Evolutionary conservation across 1,140 invertebrate species (phyloP).

Genomic region (Brachionus angularis): DNA sequence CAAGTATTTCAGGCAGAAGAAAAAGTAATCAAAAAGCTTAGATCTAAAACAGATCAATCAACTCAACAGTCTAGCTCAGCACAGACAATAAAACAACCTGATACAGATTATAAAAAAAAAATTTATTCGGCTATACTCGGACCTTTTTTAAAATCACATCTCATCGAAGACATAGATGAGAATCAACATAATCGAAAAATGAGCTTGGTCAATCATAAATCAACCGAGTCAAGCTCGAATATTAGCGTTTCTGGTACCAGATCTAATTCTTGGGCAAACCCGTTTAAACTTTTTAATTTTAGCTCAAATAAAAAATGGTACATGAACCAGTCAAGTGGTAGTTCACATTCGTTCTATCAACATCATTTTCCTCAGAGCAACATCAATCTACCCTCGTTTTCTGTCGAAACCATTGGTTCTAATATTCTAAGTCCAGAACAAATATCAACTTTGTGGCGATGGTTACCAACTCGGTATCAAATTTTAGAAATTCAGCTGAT

Average conservation of each 20-base stretch:
- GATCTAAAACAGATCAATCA: neutral
- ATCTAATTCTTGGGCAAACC: neutral
- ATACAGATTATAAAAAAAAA: conserved; percentile 31
- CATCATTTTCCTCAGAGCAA: conserved; percentile 33
- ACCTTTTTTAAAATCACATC: conserved; percentile 9
- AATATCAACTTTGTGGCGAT: conserved; percentile 30
- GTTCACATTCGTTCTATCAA: conserved; percentile 13
- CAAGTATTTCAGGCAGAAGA: conserved; percentile 19
- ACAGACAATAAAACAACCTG: neutral
- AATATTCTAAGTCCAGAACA: conserved; percentile 20
- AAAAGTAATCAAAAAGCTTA: conserved; percentile 29
- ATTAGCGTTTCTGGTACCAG: too few relatives aligned
- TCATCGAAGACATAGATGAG: conserved; percentile 15
- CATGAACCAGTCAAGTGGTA: neutral
- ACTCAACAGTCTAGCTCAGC: neutral
- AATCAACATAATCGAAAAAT: neutral
- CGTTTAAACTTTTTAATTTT: neutral
- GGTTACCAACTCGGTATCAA: conserved; percentile 14
- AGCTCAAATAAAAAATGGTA: conserved; percentile 24
- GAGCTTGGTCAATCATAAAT: neutral
- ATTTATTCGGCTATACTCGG: conserved; percentile 18
- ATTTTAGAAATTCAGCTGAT: conserved; percentile 27
- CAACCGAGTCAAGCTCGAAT: neutral
- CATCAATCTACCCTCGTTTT: conserved; percentile 14
- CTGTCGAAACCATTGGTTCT: conserved; percentile 12